Evolutionary conservation across 2,797 vertebrate genomes (phyloP).

Genomic region (Eurystomus glaucurus): DNA sequence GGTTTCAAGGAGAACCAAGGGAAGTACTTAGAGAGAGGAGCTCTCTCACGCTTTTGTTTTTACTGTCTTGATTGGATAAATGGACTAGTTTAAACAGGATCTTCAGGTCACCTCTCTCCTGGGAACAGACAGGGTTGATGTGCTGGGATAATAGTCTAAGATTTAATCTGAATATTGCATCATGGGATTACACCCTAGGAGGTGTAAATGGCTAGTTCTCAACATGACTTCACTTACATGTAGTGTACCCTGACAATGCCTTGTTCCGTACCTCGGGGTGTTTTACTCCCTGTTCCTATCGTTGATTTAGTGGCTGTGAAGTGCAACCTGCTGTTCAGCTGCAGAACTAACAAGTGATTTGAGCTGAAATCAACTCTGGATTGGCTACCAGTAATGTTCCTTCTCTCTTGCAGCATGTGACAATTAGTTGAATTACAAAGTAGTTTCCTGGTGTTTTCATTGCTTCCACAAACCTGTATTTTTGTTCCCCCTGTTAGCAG

Average conservation of each 20-base stretch:
- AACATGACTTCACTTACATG: background rate
- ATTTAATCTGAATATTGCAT: conserved; percentile 34
- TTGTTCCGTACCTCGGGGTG: accelerated
- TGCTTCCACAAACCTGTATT: background rate
- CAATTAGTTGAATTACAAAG: background rate
- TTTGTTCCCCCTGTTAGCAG: background rate
- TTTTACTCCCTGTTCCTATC: background rate
- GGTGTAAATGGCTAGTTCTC: background rate
- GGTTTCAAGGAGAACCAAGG: background rate
- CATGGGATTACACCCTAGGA: conserved; percentile 37
- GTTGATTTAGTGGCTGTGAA: background rate
- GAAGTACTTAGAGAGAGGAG: background rate
- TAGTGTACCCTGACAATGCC: background rate
- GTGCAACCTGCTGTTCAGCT: background rate
- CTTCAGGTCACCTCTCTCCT: background rate
- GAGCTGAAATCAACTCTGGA: background rate
- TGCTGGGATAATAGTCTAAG: background rate
- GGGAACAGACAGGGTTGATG: background rate
- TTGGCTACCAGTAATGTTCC: background rate
- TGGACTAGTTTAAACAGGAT: conserved; percentile 59
- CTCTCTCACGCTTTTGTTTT: conserved; percentile 8
- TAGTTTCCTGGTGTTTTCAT: background rate
- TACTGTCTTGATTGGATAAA: conserved; percentile 47
- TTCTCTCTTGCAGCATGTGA: background rate
- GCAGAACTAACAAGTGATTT: background rate